Evolutionary conservation across 2,113 vertebrate genomes (phyloP).

Genomic region (Varanus salvator): DNA sequence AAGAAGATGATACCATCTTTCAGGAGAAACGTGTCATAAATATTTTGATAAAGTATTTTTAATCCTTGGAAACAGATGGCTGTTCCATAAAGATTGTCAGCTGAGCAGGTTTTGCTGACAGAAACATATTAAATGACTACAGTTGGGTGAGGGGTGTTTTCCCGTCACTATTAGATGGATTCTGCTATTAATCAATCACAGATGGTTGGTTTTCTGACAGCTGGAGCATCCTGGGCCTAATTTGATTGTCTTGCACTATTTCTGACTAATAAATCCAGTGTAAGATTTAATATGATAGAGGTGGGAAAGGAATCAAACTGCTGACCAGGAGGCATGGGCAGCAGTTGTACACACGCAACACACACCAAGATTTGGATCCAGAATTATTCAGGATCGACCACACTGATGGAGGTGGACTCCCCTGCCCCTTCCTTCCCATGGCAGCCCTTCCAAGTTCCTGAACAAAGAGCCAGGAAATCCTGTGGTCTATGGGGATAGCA

Average conservation of each 20-base stretch:
- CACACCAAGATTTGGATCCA: neutral
- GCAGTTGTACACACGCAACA: neutral
- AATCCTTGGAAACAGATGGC: conserved; percentile 78
- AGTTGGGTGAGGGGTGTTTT: conserved; percentile 40
- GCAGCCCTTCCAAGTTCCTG: no score
- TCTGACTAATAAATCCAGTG: conserved; percentile 43
- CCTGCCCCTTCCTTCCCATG: no score
- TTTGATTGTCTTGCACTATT: conserved; percentile 61
- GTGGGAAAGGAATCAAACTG: neutral
- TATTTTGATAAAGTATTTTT: conserved; percentile 81
- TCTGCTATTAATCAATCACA: conserved; percentile 74
- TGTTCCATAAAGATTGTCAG: conserved; percentile 74
- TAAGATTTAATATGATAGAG: conserved; percentile 16
- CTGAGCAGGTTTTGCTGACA: conserved; percentile 74
- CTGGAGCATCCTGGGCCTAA: conserved; percentile 46
- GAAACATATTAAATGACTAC: conserved; percentile 67
- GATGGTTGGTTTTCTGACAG: conserved; percentile 68
- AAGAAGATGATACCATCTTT: conserved; percentile 73
- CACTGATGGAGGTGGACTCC: no score
- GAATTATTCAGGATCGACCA: no score
- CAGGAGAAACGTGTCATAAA: conserved; percentile 74
- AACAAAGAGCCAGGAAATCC: neutral
- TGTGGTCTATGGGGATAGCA: no score
- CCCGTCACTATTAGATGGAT: conserved; percentile 53
- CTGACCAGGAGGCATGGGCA: neutral